Evolutionary conservation across 2,888 invertebrate genomes (phyloP).

Genomic region (Thereva unica): DNA sequence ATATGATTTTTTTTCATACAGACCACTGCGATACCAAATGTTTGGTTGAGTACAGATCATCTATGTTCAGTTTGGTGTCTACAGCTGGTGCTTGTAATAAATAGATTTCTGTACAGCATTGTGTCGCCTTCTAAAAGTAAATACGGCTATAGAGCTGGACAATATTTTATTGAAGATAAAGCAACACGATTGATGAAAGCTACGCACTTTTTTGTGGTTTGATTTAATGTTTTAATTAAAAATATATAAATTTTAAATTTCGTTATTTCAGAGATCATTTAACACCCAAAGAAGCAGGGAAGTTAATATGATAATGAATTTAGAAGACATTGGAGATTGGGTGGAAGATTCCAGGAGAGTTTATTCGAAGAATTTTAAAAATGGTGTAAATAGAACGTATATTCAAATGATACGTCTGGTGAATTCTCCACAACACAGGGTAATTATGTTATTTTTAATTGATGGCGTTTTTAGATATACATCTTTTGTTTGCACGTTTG

Average conservation of each 20-base stretch:
- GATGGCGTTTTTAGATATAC: no score
- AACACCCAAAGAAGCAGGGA: constrained; percentile 28
- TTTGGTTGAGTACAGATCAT: constrained; percentile 89
- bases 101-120: constrained; percentile 79
- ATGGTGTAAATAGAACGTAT: constrained; percentile 49
- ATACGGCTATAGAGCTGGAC: constrained; percentile 37
- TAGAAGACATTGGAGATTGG: constrained; percentile 56
- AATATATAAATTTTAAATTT: constrained; percentile 17
- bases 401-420: constrained; percentile 51
- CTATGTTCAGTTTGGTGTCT: constrained; percentile 92
- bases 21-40: constrained; percentile 69
- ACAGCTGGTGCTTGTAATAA: constrained; percentile 78
- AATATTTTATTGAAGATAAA: constrained; percentile 51
- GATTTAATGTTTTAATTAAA: constrained; percentile 9
- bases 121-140: constrained; percentile 62
- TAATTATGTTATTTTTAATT: constrained; percentile 28
- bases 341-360: constrained; percentile 61
- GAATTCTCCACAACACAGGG: constrained; percentile 50
- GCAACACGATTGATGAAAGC: constrained; percentile 49
- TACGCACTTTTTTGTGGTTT: constrained; percentile 51
- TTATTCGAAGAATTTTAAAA: constrained; percentile 50
- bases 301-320: constrained; percentile 5
- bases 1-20: constrained; percentile 22
- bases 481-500: no score
- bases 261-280: constrained; percentile 37